Evolutionary conservation across 2,797 vertebrate genomes (phyloP).

Genomic region (Pangasius djambal): DNA sequence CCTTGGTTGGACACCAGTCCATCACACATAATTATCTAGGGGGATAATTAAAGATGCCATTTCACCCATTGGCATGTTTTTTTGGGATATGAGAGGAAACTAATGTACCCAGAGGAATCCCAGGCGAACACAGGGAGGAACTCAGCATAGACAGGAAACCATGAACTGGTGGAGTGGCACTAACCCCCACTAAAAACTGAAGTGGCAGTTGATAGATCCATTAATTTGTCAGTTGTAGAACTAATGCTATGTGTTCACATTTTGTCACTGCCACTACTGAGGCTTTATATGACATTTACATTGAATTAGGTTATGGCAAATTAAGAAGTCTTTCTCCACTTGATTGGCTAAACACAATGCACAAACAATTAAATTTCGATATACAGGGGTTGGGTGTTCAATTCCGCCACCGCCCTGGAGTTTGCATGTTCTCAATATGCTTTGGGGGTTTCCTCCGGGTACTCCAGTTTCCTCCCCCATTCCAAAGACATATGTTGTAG

Average conservation of each 20-base stretch:
- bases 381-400: neutral
- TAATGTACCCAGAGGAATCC: neutral
- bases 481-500: too few relatives aligned
- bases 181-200: neutral
- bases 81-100: neutral
- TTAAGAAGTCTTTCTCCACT: neutral
- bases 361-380: neutral
- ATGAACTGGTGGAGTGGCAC: neutral
- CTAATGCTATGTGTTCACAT: neutral
- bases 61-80: neutral
- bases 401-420: too few relatives aligned
- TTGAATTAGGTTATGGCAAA: neutral
- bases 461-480: too few relatives aligned
- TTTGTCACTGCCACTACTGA: neutral
- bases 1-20: neutral
- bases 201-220: neutral
- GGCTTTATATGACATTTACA: neutral
- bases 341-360: neutral
- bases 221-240: neutral
- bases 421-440: too few relatives aligned
- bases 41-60: neutral
- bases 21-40: neutral
- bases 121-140: neutral
- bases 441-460: too few relatives aligned
- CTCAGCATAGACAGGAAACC: neutral